These are phyloP conservation scores for Squalus acanthias DNA, from an alignment of 2,797 vertebrate genomes.

Conservation along the genomic window DNA sequence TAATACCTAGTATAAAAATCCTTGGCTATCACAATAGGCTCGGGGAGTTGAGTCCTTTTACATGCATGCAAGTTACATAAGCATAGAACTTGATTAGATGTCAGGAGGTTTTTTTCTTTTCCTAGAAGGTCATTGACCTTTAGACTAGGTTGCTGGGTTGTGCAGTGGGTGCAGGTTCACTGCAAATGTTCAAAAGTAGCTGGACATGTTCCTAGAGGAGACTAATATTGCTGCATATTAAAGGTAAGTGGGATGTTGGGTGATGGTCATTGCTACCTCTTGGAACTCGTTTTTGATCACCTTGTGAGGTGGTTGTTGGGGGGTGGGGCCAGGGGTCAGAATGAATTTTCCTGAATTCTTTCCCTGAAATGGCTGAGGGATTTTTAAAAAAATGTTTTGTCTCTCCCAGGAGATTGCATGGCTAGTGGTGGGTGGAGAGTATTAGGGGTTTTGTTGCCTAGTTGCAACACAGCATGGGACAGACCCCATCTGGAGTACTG, in stretches of 20 bases:
- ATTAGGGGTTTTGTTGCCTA: neutral
- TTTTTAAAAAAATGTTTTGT: neutral
- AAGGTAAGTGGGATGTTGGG: neutral
- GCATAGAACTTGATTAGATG: neutral
- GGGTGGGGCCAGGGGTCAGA: too few relatives aligned
- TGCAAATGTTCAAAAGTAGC: neutral
- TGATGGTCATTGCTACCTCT: neutral
- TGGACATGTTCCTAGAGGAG: neutral
- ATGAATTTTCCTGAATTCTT: too few relatives aligned
- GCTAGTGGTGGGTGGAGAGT: neutral
- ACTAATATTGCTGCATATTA: neutral
- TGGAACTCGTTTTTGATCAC: neutral
- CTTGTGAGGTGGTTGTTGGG: neutral
- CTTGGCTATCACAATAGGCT: neutral
- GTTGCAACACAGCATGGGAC: neutral
- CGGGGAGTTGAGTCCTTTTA: neutral
- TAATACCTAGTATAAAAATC: neutral
- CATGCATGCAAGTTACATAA: neutral
- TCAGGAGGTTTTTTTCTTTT: neutral
- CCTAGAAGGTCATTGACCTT: neutral
- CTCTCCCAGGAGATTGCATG: neutral
- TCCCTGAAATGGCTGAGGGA: neutral
- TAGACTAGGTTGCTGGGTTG: neutral
- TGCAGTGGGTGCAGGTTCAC: neutral
- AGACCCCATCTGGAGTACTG: neutral